These are phyloP conservation scores for Andricus curvator DNA, from an alignment of 2,888 invertebrate species.

Conservation along the genomic window DNA sequence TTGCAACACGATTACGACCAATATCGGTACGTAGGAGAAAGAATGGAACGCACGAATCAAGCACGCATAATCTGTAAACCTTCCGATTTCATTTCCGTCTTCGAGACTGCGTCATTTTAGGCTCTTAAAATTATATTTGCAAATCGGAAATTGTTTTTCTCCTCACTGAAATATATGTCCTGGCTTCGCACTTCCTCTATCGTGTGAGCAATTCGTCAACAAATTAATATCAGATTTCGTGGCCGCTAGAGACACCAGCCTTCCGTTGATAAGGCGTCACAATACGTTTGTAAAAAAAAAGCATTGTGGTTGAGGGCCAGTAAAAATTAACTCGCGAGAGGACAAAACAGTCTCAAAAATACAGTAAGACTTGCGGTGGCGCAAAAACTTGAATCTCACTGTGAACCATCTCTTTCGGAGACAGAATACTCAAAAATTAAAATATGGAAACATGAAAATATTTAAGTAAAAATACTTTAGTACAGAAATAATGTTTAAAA, in stretches of 20 bases:
- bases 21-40: slow-evolving; percentile 56
- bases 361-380: not conserved
- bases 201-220: slow-evolving; percentile 4
- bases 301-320: not conserved
- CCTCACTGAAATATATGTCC: not conserved
- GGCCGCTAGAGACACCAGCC: not conserved
- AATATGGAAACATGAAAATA: not conserved
- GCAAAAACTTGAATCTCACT: not conserved
- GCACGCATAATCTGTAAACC: slow-evolving; percentile 36
- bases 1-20: slow-evolving; percentile 56
- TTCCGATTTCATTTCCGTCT: slow-evolving; percentile 13
- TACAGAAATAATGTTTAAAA: not conserved
- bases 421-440: not conserved
- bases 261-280: not conserved
- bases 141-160: not conserved
- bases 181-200: not conserved
- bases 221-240: not conserved
- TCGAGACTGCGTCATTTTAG: not conserved
- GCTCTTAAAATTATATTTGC: not conserved
- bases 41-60: slow-evolving; percentile 51
- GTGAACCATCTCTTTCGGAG: not conserved
- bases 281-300: not conserved
- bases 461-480: not conserved
- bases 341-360: not conserved
- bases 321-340: not conserved